phyloP scores from a whole-genome alignment of 2,888 invertebrate genomes.

The Tenthredo amoena region DNA sequence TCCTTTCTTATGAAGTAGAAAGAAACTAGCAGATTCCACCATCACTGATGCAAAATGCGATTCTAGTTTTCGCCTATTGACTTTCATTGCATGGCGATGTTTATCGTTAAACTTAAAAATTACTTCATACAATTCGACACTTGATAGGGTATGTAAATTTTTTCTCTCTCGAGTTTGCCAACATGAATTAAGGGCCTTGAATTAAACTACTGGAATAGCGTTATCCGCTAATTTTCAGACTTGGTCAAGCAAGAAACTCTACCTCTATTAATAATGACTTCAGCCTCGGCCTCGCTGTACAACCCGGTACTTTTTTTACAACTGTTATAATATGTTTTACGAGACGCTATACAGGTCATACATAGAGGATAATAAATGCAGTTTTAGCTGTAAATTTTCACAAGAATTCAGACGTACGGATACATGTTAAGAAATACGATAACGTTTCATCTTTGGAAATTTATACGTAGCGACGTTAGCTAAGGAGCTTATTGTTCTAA shows the following conservation, averaged over 20 bases:
- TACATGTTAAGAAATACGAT: background rate
- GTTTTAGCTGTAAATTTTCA: background rate
- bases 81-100: background rate
- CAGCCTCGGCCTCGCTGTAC: background rate
- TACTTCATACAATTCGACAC: background rate
- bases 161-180: background rate
- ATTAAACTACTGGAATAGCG: background rate
- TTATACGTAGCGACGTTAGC: background rate
- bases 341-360: background rate
- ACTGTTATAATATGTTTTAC: background rate
- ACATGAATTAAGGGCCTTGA: background rate
- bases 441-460: background rate
- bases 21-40: background rate
- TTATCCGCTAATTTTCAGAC: background rate
- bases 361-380: background rate
- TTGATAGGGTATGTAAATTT: background rate
- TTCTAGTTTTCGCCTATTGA: background rate
- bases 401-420: background rate
- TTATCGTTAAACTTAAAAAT: background rate
- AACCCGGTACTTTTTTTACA: background rate
- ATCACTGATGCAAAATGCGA: background rate
- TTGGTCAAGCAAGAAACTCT: background rate
- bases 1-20: no score
- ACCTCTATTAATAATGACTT: slow-evolving; percentile 23
- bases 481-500: background rate